phyloP scores from a whole-genome alignment of 1,140 invertebrate genomes.

The Platyscapa corneri region DNA sequence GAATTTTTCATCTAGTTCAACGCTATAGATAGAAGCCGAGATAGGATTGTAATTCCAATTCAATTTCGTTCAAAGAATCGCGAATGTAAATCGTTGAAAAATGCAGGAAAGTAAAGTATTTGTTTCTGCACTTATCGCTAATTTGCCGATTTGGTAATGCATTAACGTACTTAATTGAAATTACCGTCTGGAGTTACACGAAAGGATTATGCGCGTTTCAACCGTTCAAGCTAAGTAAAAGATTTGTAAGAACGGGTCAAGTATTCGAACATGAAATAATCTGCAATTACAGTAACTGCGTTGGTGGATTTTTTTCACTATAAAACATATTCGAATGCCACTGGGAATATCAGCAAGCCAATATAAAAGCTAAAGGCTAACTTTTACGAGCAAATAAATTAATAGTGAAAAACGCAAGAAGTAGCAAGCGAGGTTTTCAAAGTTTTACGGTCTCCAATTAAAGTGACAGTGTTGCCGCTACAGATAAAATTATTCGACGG shows the following conservation, averaged over 20 bases:
- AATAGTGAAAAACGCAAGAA: neutral
- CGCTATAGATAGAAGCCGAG: too few relatives aligned
- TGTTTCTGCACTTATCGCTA: neutral
- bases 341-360: neutral
- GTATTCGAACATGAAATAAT: neutral
- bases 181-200: neutral
- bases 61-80: too few relatives aligned
- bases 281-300: neutral
- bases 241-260: neutral
- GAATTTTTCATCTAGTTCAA: too few relatives aligned
- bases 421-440: neutral
- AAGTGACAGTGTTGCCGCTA: neutral
- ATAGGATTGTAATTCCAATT: too few relatives aligned
- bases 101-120: neutral
- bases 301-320: neutral
- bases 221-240: neutral
- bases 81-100: too few relatives aligned
- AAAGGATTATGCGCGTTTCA: neutral
- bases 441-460: neutral
- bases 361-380: neutral
- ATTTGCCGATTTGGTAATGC: neutral
- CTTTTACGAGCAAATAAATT: neutral
- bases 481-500: neutral
- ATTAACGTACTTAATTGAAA: neutral
- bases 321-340: neutral